phyloP scores from a whole-genome alignment of 2,888 invertebrate genomes.

The Sipha maydis region DNA sequence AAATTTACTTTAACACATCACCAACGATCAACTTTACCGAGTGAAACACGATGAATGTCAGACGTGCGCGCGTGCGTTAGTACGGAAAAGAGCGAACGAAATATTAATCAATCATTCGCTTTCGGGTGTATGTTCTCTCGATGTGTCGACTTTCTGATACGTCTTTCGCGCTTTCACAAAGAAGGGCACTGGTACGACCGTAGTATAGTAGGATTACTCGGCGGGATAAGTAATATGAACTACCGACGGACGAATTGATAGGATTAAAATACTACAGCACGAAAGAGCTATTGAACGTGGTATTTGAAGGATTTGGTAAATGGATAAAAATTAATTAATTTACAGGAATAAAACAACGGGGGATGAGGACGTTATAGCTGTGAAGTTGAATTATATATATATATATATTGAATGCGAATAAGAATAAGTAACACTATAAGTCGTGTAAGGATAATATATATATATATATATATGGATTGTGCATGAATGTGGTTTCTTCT shows the following conservation, averaged over 20 bases:
- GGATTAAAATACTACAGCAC: neutral
- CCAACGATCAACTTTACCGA: neutral
- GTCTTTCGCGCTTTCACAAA: constrained; percentile 25
- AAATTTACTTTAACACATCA: neutral
- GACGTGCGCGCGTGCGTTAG: neutral
- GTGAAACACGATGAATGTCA: neutral
- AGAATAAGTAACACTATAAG: neutral
- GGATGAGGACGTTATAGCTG: neutral
- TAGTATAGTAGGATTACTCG: neutral
- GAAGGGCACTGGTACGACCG: too few relatives aligned
- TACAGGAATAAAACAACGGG: constrained; percentile 9
- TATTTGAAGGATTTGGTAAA: neutral
- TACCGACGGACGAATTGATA: constrained; percentile 2
- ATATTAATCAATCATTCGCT: constrained; percentile 31
- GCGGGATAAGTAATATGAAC: constrained; percentile 28
- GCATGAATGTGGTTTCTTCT: neutral
- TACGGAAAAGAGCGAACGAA: neutral
- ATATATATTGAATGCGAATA: neutral
- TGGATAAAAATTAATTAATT: constrained; percentile 7
- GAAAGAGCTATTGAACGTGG: constrained; percentile 17
- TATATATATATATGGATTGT: neutral
- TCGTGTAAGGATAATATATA: neutral
- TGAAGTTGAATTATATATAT: neutral
- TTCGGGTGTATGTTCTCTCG: neutral
- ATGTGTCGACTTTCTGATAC: constrained; percentile 23